Percentiles rank a stretch among this genome's conserved stretches.
These are phyloP conservation scores for Antedon mediterranea DNA, from an alignment of 53 echinoderm and acorn worm genomes.

Conservation along the genomic window DNA sequence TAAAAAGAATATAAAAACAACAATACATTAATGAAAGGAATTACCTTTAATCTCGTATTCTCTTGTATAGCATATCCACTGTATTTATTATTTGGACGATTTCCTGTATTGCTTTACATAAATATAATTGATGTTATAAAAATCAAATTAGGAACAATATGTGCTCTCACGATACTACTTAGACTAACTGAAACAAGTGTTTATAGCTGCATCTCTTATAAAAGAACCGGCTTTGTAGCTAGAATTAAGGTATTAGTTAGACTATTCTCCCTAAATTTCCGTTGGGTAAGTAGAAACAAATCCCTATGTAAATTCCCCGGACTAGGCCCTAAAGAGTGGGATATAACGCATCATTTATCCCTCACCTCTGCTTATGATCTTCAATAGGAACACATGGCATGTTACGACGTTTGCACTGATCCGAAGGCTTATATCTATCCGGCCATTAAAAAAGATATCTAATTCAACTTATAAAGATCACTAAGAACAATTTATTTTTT, in stretches of 20 bases:
- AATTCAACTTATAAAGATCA: neutral
- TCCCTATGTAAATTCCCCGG: neutral
- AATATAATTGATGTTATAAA: neutral
- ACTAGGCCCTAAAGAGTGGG: neutral
- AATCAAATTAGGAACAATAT: conserved; percentile 1
- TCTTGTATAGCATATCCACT: neutral
- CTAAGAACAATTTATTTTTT: neutral
- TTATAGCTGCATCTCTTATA: neutral
- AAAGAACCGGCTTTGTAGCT: neutral
- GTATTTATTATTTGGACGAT: neutral
- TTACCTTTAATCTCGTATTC: neutral
- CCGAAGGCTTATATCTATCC: neutral
- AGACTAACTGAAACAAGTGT: neutral
- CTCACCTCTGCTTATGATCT: neutral
- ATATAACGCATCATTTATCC: neutral
- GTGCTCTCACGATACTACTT: neutral
- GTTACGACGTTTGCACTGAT: neutral
- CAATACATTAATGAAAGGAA: neutral
- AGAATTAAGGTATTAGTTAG: conserved; percentile 1
- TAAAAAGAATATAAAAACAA: neutral
- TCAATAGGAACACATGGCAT: neutral
- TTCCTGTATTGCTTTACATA: neutral
- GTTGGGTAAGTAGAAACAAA: conserved; percentile 1
- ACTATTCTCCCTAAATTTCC: conserved; percentile 1
- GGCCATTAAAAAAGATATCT: neutral